These are phyloP conservation scores for Lithosia quadra DNA, from an alignment of 2,888 invertebrate genomes.

Conservation along the genomic window DNA sequence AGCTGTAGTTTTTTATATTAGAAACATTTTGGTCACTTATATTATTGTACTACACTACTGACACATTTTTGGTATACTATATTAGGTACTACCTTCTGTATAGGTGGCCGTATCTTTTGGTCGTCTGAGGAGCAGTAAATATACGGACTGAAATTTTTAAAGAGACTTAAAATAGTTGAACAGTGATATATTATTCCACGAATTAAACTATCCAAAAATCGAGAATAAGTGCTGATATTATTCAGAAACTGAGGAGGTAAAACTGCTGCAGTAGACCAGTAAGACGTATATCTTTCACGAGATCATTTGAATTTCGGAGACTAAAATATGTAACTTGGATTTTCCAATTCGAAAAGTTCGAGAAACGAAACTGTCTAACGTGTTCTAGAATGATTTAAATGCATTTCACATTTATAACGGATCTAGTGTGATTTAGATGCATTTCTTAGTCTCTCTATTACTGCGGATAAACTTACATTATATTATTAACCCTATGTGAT, in stretches of 20 bases:
- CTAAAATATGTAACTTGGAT: slow-evolving; percentile 20
- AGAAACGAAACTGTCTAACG: slow-evolving; percentile 7
- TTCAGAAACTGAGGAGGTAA: background rate
- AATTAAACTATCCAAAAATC: background rate
- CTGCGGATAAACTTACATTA: no score
- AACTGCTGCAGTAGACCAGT: background rate
- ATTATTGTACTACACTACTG: no score
- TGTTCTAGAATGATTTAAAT: slow-evolving; percentile 8
- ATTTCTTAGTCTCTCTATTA: no score
- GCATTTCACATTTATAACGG: background rate
- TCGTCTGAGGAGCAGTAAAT: no score
- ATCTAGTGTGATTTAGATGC: background rate
- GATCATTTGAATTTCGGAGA: slow-evolving; percentile 15
- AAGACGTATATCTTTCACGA: background rate
- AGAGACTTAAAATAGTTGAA: no score
- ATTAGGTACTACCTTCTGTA: no score
- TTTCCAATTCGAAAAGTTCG: slow-evolving; percentile 22
- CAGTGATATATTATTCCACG: background rate
- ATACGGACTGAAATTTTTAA: no score
- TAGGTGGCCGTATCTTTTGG: no score
- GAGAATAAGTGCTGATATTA: slow-evolving; percentile 5
- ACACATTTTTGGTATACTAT: no score
- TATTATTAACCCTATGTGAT: no score
- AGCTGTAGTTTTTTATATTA: no score
- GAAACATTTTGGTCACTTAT: no score